Base-by-base conservation (phyloP, 2,113 vertebrate species). In the Orthonyx spaldingii region DNA sequence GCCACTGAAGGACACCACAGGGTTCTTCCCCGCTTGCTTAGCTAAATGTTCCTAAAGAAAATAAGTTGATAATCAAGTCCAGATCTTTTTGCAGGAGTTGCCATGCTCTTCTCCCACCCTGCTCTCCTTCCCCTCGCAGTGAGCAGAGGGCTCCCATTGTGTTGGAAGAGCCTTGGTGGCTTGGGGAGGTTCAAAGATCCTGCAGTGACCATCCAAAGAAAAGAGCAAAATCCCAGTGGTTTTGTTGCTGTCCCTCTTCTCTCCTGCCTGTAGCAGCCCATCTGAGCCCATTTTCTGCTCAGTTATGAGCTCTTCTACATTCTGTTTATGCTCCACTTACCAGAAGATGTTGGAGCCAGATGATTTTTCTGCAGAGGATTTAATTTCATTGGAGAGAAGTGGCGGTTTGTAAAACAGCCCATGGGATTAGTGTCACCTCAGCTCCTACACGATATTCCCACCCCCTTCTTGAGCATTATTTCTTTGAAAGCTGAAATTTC, bases 401-500 rank as follows among this genome's bases (percentile, higher is more conserved):
- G 0, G 22, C 83, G 69, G 79, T 94, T 88, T 86, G 63, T 91
- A 63, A 80, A 96, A 69, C 71, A 66, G 13, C 50, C 84, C 21
- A 4, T 85, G 71, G 50, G 80, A 93, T 87, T 83, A 91, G 87
- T 64, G 78, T 78, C 87, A 90, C 75, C 46, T 94, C 5, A 2
- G 57, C 84, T 91, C 33, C 82, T 85, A 30, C 63, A 74, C 2
- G 3, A 70, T 86, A 44, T 86, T 87, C 68, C 78, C 55, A 23
- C 35, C n/a, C 61, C 65, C 61, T 83, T 65, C 52, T 90, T 8
- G 5, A 61, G 56, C 41, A 37, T 66, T 61, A 66, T 37, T 93
- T 79, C 96, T 95, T 97, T 96, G 96, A 96, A 97, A 97, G 96
- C 97, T 83, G 89, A 84, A 90, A 72, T 97, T 97, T 97, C 95